phyloP scores from a whole-genome alignment of 2,888 invertebrate species.

The Hypomecis atomaria region DNA sequence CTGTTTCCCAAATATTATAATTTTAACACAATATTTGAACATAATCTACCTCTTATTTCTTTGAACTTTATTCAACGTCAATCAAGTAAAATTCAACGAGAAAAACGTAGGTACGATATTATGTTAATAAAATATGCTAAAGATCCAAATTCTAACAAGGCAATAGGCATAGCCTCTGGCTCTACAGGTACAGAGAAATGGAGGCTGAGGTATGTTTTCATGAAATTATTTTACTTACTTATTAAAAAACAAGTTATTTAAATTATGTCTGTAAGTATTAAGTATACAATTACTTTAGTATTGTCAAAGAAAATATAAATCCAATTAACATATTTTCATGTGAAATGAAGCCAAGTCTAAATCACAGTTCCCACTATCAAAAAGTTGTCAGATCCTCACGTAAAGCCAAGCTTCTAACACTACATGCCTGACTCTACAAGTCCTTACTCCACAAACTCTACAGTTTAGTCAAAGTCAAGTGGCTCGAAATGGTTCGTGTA shows the following conservation, averaged over 20 bases:
- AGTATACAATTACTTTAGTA: too few relatives aligned
- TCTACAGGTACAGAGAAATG: neutral
- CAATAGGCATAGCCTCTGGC: neutral
- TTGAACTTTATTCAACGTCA: conserved; percentile 7
- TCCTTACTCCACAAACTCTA: too few relatives aligned
- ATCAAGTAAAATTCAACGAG: conserved; percentile 4
- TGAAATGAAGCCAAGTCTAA: too few relatives aligned
- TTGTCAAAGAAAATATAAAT: too few relatives aligned
- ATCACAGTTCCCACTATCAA: too few relatives aligned
- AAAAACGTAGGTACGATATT: neutral
- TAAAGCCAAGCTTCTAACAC: too few relatives aligned
- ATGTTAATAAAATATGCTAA: neutral
- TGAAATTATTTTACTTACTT: neutral
- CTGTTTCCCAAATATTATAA: neutral
- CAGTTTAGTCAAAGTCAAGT: too few relatives aligned
- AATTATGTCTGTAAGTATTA: too few relatives aligned
- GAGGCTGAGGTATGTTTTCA: neutral
- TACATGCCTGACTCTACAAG: too few relatives aligned
- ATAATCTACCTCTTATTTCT: neutral
- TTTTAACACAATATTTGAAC: neutral
- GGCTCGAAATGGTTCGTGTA: too few relatives aligned
- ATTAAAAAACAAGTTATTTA: neutral
- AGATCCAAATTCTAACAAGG: neutral
- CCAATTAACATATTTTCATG: too few relatives aligned
- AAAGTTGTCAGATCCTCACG: too few relatives aligned